Percentiles rank a stretch among this genome's conserved stretches.
Evolutionary conservation across 2,797 vertebrate species (phyloP).

Genomic region (Periophthalmus magnuspinnatus): DNA sequence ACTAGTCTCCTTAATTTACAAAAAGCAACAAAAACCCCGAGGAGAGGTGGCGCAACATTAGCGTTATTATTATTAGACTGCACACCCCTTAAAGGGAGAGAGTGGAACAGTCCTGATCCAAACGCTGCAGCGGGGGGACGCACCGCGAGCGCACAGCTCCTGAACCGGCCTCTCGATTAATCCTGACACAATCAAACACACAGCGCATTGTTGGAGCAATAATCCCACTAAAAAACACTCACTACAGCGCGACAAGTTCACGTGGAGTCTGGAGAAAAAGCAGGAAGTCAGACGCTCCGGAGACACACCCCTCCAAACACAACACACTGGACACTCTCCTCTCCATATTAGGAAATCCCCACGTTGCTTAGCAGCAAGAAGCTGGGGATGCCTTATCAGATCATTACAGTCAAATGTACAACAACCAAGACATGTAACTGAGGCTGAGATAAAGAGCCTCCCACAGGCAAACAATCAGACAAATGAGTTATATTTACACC

Average conservation of each 20-base stretch:
- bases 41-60: constrained; percentile 31
- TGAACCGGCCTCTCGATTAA: constrained; percentile 9
- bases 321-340: constrained; percentile 48
- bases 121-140: constrained; percentile 65
- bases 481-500: neutral
- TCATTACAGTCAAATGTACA: constrained; percentile 17
- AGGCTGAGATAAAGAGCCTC: neutral
- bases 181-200: constrained; percentile 7
- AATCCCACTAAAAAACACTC: constrained; percentile 19
- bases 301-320: constrained; percentile 64
- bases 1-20: constrained; percentile 23
- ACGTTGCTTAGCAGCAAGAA: constrained; percentile 74
- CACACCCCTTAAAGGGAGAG: constrained; percentile 45
- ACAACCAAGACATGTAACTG: constrained; percentile 12
- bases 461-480: neutral
- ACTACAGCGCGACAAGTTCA: constrained; percentile 10
- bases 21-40: constrained; percentile 6
- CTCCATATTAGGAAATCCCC: constrained; percentile 79
- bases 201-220: neutral
- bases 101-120: constrained; percentile 71
- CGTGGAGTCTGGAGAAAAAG: constrained; percentile 19
- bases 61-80: constrained; percentile 42
- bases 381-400: constrained; percentile 62
- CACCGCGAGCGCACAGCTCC: constrained; percentile 12
- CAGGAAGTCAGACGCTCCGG: constrained; percentile 45